phyloP scores from a whole-genome alignment of 2,888 invertebrate species.

The Himalopsyche anomala region DNA sequence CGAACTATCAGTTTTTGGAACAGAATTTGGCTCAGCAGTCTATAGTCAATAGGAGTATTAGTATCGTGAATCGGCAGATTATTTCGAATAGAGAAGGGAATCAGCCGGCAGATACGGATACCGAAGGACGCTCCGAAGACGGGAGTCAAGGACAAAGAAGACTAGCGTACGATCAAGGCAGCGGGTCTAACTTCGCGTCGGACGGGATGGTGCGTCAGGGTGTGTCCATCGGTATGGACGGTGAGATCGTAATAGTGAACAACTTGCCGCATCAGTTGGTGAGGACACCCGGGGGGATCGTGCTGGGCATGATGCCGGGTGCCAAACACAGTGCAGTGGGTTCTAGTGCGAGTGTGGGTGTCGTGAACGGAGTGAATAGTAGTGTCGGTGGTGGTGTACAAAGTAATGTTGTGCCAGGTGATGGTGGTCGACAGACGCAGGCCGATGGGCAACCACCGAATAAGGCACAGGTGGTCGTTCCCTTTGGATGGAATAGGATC shows the following conservation, averaged over 20 bases:
- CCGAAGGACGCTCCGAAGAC: constrained; percentile 24
- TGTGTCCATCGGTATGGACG: constrained; percentile 55
- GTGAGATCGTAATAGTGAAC: constrained; percentile 65
- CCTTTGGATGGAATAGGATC: constrained; percentile 76
- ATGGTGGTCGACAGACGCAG: constrained; percentile 61
- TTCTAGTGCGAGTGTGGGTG: constrained; percentile 70
- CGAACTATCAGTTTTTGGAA: constrained; percentile 77
- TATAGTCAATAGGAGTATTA: constrained; percentile 76
- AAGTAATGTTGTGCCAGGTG: constrained; percentile 68
- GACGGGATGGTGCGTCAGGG: constrained; percentile 70
- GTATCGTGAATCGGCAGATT: constrained; percentile 76
- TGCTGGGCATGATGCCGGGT: constrained; percentile 73
- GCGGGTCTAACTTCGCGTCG: constrained; percentile 68
- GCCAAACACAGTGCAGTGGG: constrained; percentile 70
- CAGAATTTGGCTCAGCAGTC: constrained; percentile 76
- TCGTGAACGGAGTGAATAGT: constrained; percentile 67
- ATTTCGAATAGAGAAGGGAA: constrained; percentile 68
- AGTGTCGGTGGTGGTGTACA: constrained; percentile 68
- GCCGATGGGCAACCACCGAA: constrained; percentile 67
- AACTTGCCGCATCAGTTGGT: constrained; percentile 70
- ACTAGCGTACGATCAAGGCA: constrained; percentile 36
- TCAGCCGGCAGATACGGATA: constrained; percentile 4
- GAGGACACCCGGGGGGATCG: constrained; percentile 74
- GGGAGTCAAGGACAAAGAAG: constrained; percentile 11
- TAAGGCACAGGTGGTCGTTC: constrained; percentile 70